These are phyloP conservation scores for Torymus texanus DNA, from an alignment of 2,888 invertebrate species.

Conservation along the genomic window DNA sequence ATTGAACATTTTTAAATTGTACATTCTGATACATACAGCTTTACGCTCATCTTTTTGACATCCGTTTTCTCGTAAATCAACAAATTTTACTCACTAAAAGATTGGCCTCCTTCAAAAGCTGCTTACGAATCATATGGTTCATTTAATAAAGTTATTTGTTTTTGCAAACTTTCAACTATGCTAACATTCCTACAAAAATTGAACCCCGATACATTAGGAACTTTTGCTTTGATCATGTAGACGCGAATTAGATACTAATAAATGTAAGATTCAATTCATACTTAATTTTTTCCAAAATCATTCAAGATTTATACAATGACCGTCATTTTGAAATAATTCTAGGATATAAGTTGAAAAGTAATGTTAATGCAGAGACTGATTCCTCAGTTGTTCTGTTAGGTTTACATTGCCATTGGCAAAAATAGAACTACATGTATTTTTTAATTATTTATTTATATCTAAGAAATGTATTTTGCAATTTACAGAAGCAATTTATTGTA, in stretches of 20 bases:
- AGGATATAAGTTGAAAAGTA: background rate
- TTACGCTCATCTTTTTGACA: too few species aligned
- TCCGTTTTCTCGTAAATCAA: too few species aligned
- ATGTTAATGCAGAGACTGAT: slow-evolving; percentile 15
- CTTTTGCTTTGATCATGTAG: slow-evolving; percentile 14
- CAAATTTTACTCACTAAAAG: too few species aligned
- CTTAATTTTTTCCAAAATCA: slow-evolving; percentile 4
- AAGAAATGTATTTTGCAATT: slow-evolving; percentile 62
- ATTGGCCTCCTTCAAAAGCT: too few species aligned
- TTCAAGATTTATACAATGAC: slow-evolving; percentile 33
- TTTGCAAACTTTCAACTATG: slow-evolving; percentile 11
- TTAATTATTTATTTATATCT: slow-evolving; percentile 62
- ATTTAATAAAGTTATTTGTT: background rate
- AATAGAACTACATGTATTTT: slow-evolving; percentile 52
- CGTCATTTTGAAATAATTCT: slow-evolving; percentile 13
- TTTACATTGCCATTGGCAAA: slow-evolving; percentile 5
- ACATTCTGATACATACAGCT: too few species aligned
- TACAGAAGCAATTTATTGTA: slow-evolving; percentile 57
- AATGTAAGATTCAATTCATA: slow-evolving; percentile 2
- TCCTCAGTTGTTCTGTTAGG: slow-evolving; percentile 12
- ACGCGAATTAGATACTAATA: slow-evolving; percentile 8
- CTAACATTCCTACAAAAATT: slow-evolving; percentile 35
- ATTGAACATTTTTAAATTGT: too few species aligned
- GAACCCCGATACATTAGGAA: slow-evolving; percentile 6
- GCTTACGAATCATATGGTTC: too few species aligned